phyloP scores from a whole-genome alignment of 2,888 invertebrate species.

The Pyrrhia umbra region DNA sequence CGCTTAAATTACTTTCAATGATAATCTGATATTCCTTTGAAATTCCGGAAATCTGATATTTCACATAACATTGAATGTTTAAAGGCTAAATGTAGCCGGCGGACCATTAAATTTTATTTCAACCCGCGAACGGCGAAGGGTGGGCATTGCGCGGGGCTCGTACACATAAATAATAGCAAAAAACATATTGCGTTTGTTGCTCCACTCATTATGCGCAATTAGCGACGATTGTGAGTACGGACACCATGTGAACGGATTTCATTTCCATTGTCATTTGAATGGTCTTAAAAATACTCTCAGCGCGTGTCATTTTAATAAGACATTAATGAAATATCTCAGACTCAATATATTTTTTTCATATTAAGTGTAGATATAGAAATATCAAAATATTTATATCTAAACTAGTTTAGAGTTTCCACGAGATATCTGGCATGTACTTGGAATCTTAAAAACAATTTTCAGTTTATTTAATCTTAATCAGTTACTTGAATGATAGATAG shows the following conservation, averaged over 20 bases:
- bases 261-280: conserved; percentile 67
- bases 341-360: not conserved
- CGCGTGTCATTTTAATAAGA: conserved; percentile 69
- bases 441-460: not conserved
- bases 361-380: no score
- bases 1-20: conserved; percentile 44
- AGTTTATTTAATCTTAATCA: not conserved
- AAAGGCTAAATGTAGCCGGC: conserved; percentile 77
- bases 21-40: conserved; percentile 66
- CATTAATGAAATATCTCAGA: conserved; percentile 28
- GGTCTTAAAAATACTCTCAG: conserved; percentile 57
- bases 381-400: no score
- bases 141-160: conserved; percentile 77
- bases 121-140: conserved; percentile 81
- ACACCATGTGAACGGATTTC: conserved; percentile 86
- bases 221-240: conserved; percentile 88
- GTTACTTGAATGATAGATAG: not conserved
- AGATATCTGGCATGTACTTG: not conserved
- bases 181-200: conserved; percentile 88
- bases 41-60: conserved; percentile 87
- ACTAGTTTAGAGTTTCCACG: not conserved
- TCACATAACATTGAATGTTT: conserved; percentile 76
- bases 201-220: conserved; percentile 90
- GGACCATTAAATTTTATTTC: conserved; percentile 89
- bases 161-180: conserved; percentile 87